Base-by-base conservation (phyloP, 1,140 invertebrate genomes). In the Euwallacea fornicatus region DNA sequence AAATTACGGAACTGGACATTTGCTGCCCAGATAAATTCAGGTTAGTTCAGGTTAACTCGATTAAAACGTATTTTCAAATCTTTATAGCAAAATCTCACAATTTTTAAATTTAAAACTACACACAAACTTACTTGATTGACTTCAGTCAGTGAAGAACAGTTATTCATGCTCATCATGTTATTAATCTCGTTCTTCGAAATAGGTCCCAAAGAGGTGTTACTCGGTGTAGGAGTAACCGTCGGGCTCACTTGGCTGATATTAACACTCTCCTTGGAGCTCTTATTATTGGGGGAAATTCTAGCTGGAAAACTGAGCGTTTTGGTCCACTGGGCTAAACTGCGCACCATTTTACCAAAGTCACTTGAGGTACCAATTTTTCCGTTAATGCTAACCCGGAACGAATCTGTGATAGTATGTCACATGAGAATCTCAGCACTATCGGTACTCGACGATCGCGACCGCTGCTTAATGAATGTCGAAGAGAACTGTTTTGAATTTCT, bases 271-370 rank as follows among this genome's bases (percentile, higher is more conserved):
- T 83, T 91, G 21, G 87, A 87, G 47, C 87, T 87, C 75, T 90
- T 88, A 79, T 92, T 91, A 79, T 92, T 91, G 0, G 91, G 90
- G 62, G 90, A 91, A 75, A 93, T 85, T 80, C 91, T 86, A 76
- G 91, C 89, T 69, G 92, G 92, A 81, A 93, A 93, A 85, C 91
- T 93, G 78, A 93, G 84, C 73, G 91, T 93, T 85, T 93, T 93
- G 77, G 91, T 93, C 92, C 92, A 93, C 85, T 93, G 90, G 58
- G 90, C 88, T 77, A 93, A 82, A 83, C 91, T 92, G 76, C 92
- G 90, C 79, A 93, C 92, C 92, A 93, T 93, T 69, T 73, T 78
- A 69, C 46, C 46, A 50, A 13, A 11, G 46, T 50, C 59, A 33
- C 21, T 33, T 10, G 13, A 11, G 6, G 9, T 10, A 33, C 56